These are phyloP conservation scores for Aleiodes sp. DNA, from an alignment of 1,140 invertebrate genomes.

Conservation along the genomic window DNA sequence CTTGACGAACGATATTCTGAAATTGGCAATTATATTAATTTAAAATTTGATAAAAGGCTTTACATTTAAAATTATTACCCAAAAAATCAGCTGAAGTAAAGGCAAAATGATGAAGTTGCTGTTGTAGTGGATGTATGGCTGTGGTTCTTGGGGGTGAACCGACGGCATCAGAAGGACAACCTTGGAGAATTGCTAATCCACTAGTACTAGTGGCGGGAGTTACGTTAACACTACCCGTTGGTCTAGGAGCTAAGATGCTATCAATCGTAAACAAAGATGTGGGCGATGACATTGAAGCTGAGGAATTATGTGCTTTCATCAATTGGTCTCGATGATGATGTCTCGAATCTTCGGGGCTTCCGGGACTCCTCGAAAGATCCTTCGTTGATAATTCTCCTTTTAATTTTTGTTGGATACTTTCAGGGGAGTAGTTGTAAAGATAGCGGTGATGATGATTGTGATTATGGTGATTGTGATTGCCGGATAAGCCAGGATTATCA, in stretches of 20 bases:
- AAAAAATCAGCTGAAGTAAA: conserved; percentile 77
- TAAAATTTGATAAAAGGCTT: conserved; percentile 4
- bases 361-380: conserved; percentile 44
- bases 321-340: conserved; percentile 11
- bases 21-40: conserved; percentile 23
- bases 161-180: conserved; percentile 40
- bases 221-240: conserved; percentile 50
- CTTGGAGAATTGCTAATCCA: conserved; percentile 41
- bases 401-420: conserved; percentile 43
- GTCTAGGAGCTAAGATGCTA: conserved; percentile 77
- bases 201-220: conserved; percentile 37
- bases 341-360: conserved; percentile 42
- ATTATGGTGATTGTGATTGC: conserved; percentile 42
- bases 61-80: too few species aligned
- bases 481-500: conserved; percentile 49
- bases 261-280: conserved; percentile 83
- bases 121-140: conserved; percentile 58
- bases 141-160: conserved; percentile 42
- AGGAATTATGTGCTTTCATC: conserved; percentile 46
- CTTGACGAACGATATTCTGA: neutral
- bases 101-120: conserved; percentile 70
- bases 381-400: conserved; percentile 23
- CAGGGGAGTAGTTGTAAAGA: conserved; percentile 52
- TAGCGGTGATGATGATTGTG: conserved; percentile 43
- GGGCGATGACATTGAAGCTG: conserved; percentile 66